These are phyloP conservation scores for Zosterops japonicus DNA, from an alignment of 2,113 vertebrate species.

Conservation along the genomic window DNA sequence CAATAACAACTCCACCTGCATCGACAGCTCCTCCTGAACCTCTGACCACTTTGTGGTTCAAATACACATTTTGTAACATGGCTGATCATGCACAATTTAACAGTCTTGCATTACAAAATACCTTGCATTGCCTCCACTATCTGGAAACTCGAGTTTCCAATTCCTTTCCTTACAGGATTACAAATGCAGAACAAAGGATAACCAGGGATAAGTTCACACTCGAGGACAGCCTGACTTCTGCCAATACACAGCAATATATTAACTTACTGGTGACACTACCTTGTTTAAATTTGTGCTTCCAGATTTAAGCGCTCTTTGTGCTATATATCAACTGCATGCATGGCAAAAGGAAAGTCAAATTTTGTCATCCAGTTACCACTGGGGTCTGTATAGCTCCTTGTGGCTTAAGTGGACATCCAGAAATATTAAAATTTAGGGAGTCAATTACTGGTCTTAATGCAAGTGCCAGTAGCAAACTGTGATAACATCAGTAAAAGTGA, in stretches of 20 bases:
- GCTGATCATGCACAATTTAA: background rate
- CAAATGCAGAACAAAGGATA: background rate
- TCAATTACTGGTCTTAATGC: background rate
- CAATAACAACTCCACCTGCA: background rate
- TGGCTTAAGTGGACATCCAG: background rate
- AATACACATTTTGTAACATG: background rate
- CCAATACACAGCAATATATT: background rate
- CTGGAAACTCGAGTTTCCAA: background rate
- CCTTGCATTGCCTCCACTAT: background rate
- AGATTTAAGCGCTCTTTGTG: background rate
- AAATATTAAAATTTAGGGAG: background rate
- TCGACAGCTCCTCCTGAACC: background rate
- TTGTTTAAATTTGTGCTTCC: background rate
- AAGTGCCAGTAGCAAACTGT: background rate
- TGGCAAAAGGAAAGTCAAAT: background rate
- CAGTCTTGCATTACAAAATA: background rate
- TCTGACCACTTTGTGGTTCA: background rate
- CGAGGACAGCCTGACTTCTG: background rate
- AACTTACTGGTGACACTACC: background rate
- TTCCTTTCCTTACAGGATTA: background rate
- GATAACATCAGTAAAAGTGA: background rate
- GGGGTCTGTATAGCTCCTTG: background rate
- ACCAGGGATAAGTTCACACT: background rate
- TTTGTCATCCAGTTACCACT: background rate
- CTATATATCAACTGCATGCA: background rate